These are phyloP conservation scores for Melanogrammus aeglefinus DNA, from an alignment of 2,797 vertebrate species.

Conservation along the genomic window DNA sequence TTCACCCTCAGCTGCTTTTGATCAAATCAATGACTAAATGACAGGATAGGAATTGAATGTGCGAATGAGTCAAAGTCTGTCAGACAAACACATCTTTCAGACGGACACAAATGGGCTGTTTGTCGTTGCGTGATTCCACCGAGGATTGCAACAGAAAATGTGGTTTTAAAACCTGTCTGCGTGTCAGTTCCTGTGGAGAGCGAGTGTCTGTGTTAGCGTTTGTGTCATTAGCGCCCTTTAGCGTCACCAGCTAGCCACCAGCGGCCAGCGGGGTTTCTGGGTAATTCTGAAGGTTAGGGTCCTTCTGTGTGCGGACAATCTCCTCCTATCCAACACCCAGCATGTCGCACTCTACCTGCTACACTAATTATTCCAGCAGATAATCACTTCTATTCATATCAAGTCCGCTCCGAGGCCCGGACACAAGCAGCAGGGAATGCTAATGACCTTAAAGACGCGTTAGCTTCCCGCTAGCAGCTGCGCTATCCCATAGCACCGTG, in stretches of 20 bases:
- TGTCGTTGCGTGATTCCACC: too few species aligned
- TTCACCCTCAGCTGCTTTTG: too few species aligned
- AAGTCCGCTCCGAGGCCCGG: constrained; percentile 60
- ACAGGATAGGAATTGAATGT: too few species aligned
- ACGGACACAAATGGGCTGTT: too few species aligned
- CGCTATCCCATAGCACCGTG: too few species aligned
- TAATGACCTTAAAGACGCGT: constrained; percentile 77
- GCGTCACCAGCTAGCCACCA: neutral
- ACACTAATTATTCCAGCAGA: constrained; percentile 70
- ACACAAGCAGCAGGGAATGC: constrained; percentile 65
- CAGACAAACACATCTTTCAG: too few species aligned
- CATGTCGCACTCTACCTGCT: constrained; percentile 51
- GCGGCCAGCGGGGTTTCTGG: constrained; percentile 35
- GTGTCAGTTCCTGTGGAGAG: too few species aligned
- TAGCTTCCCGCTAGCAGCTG: constrained; percentile 50
- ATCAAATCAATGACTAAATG: too few species aligned
- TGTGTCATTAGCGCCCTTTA: neutral
- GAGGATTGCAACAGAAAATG: too few species aligned
- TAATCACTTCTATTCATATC: constrained; percentile 79
- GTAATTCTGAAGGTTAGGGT: constrained; percentile 61
- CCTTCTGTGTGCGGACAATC: constrained; percentile 59
- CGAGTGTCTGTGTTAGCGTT: neutral
- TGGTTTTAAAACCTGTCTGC: too few species aligned
- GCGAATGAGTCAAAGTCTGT: too few species aligned
- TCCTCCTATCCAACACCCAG: constrained; percentile 53